Evolutionary conservation across 2,113 vertebrate genomes (phyloP).

Genomic region (Micronycteris hirsuta): DNA sequence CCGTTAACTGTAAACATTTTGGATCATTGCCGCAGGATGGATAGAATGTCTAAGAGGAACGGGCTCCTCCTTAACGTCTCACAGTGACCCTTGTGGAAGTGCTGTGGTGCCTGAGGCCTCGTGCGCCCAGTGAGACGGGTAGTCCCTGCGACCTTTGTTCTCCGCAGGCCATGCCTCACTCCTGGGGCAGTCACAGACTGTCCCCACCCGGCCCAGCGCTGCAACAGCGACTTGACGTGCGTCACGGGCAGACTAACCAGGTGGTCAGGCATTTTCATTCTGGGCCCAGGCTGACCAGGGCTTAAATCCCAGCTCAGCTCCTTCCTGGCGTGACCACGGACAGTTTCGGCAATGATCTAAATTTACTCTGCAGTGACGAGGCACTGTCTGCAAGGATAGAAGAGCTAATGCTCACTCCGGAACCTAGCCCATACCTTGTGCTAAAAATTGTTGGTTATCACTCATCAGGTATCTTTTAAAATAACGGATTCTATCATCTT

Average conservation of each 20-base stretch:
- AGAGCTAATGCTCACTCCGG: neutral
- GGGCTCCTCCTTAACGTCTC: neutral
- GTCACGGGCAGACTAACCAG: too few species aligned
- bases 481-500: neutral
- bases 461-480: neutral
- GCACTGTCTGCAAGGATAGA: neutral
- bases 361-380: neutral
- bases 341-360: neutral
- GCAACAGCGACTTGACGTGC: accelerated
- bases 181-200: neutral
- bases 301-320: neutral
- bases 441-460: neutral
- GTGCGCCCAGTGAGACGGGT: neutral
- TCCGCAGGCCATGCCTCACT: neutral
- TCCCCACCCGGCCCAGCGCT: accelerated
- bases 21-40: neutral
- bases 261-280: neutral
- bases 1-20: neutral
- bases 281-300: neutral
- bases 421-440: neutral
- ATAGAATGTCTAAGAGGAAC: neutral
- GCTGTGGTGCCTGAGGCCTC: neutral
- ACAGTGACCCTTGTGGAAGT: neutral
- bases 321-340: neutral
- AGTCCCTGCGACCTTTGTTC: neutral